phyloP scores from a whole-genome alignment of 2,113 vertebrate species.

The Entelurus aequoreus region DNA sequence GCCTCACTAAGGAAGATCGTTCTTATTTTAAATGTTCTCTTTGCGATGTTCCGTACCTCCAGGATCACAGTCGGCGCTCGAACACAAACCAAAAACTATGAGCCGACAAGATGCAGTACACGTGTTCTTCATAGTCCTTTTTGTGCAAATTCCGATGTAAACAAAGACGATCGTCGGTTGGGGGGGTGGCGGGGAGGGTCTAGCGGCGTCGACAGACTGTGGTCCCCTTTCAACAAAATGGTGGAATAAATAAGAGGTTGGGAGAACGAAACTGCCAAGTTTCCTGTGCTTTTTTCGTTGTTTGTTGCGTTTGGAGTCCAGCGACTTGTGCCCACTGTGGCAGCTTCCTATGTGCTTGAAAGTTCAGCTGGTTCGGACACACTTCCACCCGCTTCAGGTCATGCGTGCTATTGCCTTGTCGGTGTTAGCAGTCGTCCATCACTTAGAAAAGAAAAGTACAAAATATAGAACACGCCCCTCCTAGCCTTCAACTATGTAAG shows the following conservation, averaged over 20 bases:
- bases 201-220: conserved; percentile 25
- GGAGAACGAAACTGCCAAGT: conserved; percentile 46
- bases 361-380: conserved; percentile 39
- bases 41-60: neutral
- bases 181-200: conserved; percentile 22
- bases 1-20: conserved; percentile 39
- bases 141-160: conserved; percentile 70
- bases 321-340: conserved; percentile 48
- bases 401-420: conserved; percentile 64
- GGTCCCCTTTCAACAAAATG: conserved; percentile 46
- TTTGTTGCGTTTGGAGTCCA: conserved; percentile 28
- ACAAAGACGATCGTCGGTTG: conserved; percentile 44
- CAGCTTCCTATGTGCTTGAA: conserved; percentile 61
- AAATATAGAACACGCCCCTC: conserved; percentile 59
- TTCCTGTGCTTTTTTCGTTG: conserved; percentile 51
- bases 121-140: conserved; percentile 43
- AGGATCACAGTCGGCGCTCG: conserved; percentile 4
- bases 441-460: conserved; percentile 64
- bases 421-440: conserved; percentile 40
- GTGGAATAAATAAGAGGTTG: conserved; percentile 33
- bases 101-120: conserved; percentile 12
- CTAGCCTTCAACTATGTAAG: conserved; percentile 41
- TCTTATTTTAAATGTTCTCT: conserved; percentile 1
- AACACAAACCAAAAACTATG: conserved; percentile 6
- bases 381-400: conserved; percentile 49